Evolutionary conservation across 2,113 vertebrate species (phyloP).

Genomic region (Tragelaphus buxtoni): DNA sequence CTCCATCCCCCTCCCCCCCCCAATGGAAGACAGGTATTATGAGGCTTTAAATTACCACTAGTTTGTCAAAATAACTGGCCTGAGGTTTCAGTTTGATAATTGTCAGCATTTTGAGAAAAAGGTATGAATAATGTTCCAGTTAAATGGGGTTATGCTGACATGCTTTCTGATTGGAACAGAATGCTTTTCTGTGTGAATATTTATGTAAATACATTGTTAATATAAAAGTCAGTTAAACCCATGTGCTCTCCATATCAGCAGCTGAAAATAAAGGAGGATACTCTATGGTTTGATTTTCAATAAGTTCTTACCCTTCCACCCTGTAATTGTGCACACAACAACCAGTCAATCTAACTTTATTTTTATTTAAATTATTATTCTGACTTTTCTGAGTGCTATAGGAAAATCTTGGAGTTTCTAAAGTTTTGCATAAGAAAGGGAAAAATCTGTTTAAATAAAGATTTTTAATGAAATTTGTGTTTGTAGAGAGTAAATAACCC

Average conservation of each 20-base stretch:
- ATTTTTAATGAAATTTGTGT: neutral
- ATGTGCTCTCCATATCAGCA: neutral
- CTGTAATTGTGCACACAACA: neutral
- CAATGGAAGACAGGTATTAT: neutral
- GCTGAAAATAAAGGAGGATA: neutral
- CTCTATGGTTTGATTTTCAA: neutral
- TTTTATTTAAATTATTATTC: neutral
- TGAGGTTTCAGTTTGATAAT: neutral
- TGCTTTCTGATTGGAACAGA: neutral
- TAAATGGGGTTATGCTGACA: neutral
- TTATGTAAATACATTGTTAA: neutral
- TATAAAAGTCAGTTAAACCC: neutral
- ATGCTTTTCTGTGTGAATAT: neutral
- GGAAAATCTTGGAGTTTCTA: neutral
- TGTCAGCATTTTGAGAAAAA: neutral
- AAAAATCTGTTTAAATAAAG: neutral
- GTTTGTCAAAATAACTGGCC: neutral
- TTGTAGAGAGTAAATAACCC: neutral
- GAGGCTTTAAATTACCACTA: neutral
- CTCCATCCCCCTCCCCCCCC: accelerated
- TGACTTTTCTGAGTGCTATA: neutral
- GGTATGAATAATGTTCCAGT: neutral
- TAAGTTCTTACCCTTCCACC: neutral
- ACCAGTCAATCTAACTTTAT: neutral
- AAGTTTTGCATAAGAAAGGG: neutral